phyloP scores from a whole-genome alignment of 1,140 invertebrate species.

The Drosophila bocki region DNA sequence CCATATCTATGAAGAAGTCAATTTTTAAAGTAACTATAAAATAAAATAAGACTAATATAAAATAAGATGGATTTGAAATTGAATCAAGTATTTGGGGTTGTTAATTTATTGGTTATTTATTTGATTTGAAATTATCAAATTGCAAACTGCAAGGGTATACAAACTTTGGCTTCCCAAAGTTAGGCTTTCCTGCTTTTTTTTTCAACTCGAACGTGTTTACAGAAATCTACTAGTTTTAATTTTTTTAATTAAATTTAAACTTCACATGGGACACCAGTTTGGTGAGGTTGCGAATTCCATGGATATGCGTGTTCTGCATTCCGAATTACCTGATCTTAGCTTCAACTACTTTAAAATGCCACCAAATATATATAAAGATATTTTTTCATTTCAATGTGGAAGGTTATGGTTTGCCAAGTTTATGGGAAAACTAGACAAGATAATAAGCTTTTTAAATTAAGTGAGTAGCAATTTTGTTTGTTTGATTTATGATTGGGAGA shows the following conservation, averaged over 20 bases:
- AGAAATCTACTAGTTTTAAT: neutral
- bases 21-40: neutral
- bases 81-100: neutral
- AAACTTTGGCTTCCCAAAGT: neutral
- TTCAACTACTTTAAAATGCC: neutral
- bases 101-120: too few species aligned
- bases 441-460: constrained; percentile 1
- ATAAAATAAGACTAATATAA: too few species aligned
- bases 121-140: neutral
- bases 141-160: neutral
- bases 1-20: constrained; percentile 86
- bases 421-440: constrained; percentile 1
- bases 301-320: constrained; percentile 4
- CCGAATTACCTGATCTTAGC: constrained; percentile 6
- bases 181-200: neutral
- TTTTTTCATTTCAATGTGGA: neutral
- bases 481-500: neutral
- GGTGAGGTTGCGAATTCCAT: constrained; percentile 1
- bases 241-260: neutral
- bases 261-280: constrained; percentile 7
- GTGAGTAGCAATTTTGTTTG: neutral
- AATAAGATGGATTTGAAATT: neutral
- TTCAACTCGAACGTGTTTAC: neutral
- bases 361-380: neutral
- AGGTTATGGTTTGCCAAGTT: neutral